Percentiles rank a stretch among this genome's conserved stretches.
Conservation (phyloP, 2,113 vertebrate genomes). For the human region DNA sequence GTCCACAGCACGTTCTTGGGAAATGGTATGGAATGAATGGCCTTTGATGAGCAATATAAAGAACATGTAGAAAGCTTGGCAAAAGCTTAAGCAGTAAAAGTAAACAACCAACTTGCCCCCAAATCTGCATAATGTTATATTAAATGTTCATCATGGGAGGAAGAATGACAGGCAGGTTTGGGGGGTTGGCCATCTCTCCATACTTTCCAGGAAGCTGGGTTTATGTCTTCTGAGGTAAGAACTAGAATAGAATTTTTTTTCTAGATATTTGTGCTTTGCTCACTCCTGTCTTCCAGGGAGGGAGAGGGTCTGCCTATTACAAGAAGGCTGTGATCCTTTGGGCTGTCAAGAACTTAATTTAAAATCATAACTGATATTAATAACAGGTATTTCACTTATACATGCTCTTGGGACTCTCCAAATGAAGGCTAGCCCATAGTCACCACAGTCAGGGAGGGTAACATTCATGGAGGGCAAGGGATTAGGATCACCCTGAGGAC, state of each 20-base stretch:
- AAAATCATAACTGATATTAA: not conserved
- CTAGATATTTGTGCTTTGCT: not conserved
- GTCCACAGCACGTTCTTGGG: not conserved
- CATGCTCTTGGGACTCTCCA: not conserved
- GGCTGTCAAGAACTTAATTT: not conserved
- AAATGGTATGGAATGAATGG: not conserved
- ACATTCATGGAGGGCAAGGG: not conserved
- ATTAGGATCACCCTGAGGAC: too few relatives aligned
- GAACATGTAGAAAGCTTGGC: not conserved
- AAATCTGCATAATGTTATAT: not conserved
- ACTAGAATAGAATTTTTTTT: not conserved
- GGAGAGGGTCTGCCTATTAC: not conserved
- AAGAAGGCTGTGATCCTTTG: not conserved
- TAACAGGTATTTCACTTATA: not conserved
- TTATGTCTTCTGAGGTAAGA: not conserved
- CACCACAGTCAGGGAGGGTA: not conserved
- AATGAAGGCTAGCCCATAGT: not conserved
- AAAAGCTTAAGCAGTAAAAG: not conserved
- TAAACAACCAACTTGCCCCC: not conserved
- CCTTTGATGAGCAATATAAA: not conserved
- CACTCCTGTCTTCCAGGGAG: not conserved
- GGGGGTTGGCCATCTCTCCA: accelerated
- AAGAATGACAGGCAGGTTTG: not conserved
- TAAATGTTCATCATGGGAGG: not conserved
- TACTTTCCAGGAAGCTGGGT: not conserved